These are phyloP conservation scores for Corella eumyota DNA, from an alignment of 23 tunicate genomes.

Conservation along the genomic window DNA sequence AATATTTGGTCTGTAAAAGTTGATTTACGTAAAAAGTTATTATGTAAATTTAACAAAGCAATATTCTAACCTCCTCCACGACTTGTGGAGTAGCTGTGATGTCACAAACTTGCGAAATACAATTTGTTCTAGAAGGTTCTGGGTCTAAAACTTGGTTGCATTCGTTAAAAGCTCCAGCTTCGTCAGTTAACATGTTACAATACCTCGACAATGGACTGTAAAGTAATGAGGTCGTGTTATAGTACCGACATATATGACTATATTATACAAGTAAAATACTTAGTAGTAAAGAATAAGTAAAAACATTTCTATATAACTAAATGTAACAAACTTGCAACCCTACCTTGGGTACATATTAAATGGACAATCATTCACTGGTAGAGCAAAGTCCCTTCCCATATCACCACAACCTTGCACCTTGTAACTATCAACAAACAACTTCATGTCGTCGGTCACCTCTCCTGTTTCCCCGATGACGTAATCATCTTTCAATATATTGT, in stretches of 20 bases:
- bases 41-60: too few relatives aligned
- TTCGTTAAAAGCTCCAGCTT: constrained; percentile 26
- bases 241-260: background rate
- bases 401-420: constrained; percentile 17
- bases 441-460: constrained; percentile 17
- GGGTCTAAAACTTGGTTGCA: constrained; percentile 17
- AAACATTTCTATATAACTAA: background rate
- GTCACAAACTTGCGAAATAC: constrained; percentile 10
- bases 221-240: background rate
- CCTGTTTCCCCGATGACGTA: constrained; percentile 7
- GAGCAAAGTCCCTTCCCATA: constrained; percentile 1
- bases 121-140: background rate
- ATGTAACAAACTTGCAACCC: background rate
- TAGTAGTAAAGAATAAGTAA: background rate
- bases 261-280: background rate
- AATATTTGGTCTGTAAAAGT: too few relatives aligned
- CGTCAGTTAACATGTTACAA: constrained; percentile 23
- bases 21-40: too few relatives aligned
- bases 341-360: constrained; percentile 10
- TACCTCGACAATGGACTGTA: constrained; percentile 13
- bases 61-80: constrained; percentile 24
- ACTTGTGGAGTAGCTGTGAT: constrained; percentile 4
- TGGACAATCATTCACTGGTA: constrained; percentile 40
- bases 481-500: constrained; percentile 14
- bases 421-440: constrained; percentile 5